Conservation (phyloP, 1,140 invertebrate species). For the Cyrtorhinus lividipennis region DNA sequence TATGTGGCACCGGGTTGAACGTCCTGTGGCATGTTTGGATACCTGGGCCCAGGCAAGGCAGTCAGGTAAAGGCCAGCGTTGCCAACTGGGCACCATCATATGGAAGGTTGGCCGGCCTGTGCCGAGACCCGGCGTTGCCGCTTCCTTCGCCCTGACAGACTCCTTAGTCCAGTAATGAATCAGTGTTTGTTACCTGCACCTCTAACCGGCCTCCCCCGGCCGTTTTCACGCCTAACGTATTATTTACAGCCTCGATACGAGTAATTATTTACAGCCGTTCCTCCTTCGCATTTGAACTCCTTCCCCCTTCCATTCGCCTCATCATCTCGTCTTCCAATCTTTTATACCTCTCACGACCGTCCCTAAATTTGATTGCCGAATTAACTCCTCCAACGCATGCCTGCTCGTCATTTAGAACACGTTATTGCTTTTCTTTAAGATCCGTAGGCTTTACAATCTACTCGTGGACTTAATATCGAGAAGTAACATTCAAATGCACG, state of each 20-base stretch:
- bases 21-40: constrained; percentile 13
- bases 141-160: constrained; percentile 9
- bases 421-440: too few species aligned
- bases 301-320: background rate
- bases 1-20: constrained; percentile 5
- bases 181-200: constrained; percentile 15
- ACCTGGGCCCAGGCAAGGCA: constrained; percentile 10
- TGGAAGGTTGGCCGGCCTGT: background rate
- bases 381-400: background rate
- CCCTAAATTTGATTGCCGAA: background rate
- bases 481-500: too few species aligned
- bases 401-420: too few species aligned
- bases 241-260: constrained; percentile 15
- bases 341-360: background rate
- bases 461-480: too few species aligned
- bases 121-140: constrained; percentile 2
- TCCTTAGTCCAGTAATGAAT: constrained; percentile 16
- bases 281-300: background rate
- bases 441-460: too few species aligned
- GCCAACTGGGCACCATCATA: background rate
- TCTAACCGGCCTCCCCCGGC: constrained; percentile 7
- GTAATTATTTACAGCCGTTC: constrained; percentile 12
- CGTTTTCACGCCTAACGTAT: constrained; percentile 16
- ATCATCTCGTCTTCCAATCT: too few species aligned
- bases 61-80: constrained; percentile 8